Evolutionary conservation across 2,113 vertebrate genomes (phyloP), one percentile per base, ranked within the genome.

Genomic region (Tachuris rubrigastra): DNA sequence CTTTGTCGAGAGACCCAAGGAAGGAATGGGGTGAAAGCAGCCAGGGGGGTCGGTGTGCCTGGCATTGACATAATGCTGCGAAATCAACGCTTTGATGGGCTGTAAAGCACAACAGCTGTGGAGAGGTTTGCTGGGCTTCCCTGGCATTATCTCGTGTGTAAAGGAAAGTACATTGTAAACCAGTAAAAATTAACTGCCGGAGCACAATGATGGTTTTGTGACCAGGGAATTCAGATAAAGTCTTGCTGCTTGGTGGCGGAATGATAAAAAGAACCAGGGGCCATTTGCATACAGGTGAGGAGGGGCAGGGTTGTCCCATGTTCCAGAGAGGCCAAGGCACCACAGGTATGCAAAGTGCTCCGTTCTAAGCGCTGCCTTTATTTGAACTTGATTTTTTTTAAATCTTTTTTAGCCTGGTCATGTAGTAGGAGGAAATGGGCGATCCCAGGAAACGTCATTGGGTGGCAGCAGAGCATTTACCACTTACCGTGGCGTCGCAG

Each of bases 231-330:
- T 92, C 94, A 96, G 97, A 97, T 97, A 96, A 97, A 96, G 89
- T 93, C 95, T 87, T 97, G 95, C 94, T 41, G 89, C 91, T 44
- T 95, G 81, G 86, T 95, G 96, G 96, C 92, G 95, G 90, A 66
- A 71, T 8, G 97, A 96, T 97, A 77, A 96, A 97, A 96, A 93
- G 84, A 93, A 76, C 35, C 10, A 63, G 53, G 50, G 68, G 13
- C 35, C 12, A 97, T 98, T 98, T 98, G 97, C 98, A 98, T 98
- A 98, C 98, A 98, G 97, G 98, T 98, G 98, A 97, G 23, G 76
- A 63, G 73, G 78, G 82, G 79, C 1, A 28, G 56, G 1, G 12
- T 63, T 76, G 87, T 42, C 87, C 67, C 19, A 3, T 89, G 85
- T 53, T 88, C 49, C 56, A 17, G 44, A n/a, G 55, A 53, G 69